Percentiles rank a stretch among this genome's conserved stretches.
Conservation (phyloP, 2,888 invertebrate genomes). For the Lathronympha strigana region DNA sequence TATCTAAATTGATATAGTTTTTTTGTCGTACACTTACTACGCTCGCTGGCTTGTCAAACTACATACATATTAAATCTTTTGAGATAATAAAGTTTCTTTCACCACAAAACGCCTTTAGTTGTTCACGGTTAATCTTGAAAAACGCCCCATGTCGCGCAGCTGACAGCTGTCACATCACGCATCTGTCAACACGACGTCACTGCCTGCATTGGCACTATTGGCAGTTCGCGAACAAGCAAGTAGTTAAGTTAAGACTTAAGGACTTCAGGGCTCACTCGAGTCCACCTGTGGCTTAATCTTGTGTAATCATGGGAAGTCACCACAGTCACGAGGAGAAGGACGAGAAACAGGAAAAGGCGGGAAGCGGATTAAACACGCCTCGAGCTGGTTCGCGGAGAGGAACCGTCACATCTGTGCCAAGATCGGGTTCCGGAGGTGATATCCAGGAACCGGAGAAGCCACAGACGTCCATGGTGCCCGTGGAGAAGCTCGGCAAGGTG, state of each 20-base stretch:
- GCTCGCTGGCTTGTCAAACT: too few relatives aligned
- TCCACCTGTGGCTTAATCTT: slow-evolving; percentile 16
- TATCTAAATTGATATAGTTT: too few relatives aligned
- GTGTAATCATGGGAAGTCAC: slow-evolving; percentile 67
- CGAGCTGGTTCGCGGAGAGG: slow-evolving; percentile 76
- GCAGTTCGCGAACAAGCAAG: slow-evolving; percentile 34
- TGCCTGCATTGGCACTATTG: slow-evolving; percentile 25
- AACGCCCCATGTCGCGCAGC: slow-evolving; percentile 17
- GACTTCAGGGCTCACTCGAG: slow-evolving; percentile 29
- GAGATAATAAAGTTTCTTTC: too few relatives aligned
- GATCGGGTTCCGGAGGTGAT: slow-evolving; percentile 87
- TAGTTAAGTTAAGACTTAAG: too few relatives aligned
- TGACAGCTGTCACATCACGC: slow-evolving; percentile 39
- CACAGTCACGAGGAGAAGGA: slow-evolving; percentile 68
- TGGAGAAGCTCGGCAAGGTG: slow-evolving; percentile 91
- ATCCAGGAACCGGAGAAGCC: slow-evolving; percentile 86
- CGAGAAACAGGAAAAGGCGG: slow-evolving; percentile 56
- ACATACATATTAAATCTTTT: too few relatives aligned
- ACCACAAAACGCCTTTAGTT: neutral
- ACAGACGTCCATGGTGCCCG: slow-evolving; percentile 86
- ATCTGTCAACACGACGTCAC: slow-evolving; percentile 33
- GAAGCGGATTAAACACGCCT: slow-evolving; percentile 71
- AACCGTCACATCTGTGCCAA: slow-evolving; percentile 67
- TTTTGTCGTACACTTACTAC: too few relatives aligned
- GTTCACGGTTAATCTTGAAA: slow-evolving; percentile 14